Conservation (phyloP, 2,113 vertebrate genomes). For the Platysternon megacephalum region DNA sequence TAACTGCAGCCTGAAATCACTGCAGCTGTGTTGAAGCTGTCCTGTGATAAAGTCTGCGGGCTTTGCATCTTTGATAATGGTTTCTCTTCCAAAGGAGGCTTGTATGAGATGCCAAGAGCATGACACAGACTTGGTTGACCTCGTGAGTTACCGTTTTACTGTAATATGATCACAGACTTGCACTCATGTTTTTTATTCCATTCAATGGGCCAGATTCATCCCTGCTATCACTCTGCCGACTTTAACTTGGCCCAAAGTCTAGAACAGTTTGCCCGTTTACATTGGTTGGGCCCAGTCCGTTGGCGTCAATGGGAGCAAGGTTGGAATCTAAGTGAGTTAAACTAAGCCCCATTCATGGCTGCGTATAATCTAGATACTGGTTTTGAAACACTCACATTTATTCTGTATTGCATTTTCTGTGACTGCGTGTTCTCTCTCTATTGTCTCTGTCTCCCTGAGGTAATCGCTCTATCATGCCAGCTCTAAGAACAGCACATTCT, state of each 20-base stretch:
- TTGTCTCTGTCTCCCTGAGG: background rate
- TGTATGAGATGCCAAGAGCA: background rate
- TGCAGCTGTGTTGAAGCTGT: background rate
- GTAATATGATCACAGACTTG: background rate
- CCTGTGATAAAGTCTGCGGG: too few relatives aligned
- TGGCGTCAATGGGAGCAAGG: too few relatives aligned
- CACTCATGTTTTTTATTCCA: background rate
- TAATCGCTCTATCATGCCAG: background rate
- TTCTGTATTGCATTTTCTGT: background rate
- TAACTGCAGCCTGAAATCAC: background rate
- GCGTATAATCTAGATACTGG: background rate
- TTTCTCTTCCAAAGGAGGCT: background rate
- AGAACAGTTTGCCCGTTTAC: background rate
- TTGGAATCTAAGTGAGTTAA: too few relatives aligned
- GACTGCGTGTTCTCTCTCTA: background rate
- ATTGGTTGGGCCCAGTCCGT: too few relatives aligned
- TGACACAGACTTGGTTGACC: background rate
- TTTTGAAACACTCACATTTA: background rate
- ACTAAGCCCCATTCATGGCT: too few relatives aligned
- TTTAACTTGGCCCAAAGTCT: background rate
- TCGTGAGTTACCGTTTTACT: background rate
- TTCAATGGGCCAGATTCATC: accelerated
- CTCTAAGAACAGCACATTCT: background rate
- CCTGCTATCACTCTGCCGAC: background rate
- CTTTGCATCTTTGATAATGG: accelerated